These are phyloP conservation scores for Heliconius himera DNA, from an alignment of 1,140 invertebrate species.

Conservation along the genomic window DNA sequence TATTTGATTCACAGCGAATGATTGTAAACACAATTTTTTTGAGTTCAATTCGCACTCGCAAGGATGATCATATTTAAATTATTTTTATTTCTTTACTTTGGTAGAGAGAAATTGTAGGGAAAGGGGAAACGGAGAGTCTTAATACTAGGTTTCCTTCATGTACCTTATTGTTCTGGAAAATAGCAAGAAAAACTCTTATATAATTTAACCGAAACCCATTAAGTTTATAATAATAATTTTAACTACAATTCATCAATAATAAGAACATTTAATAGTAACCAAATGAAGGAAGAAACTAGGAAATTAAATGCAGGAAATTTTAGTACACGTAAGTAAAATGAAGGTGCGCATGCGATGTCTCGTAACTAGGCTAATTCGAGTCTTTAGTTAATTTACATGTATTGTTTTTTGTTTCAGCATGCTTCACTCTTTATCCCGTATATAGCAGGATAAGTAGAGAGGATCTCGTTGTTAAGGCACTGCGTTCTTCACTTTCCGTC, in stretches of 20 bases:
- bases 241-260: background rate
- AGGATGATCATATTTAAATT: too few relatives aligned
- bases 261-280: background rate
- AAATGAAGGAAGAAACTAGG: constrained; percentile 1
- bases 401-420: background rate
- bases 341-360: background rate
- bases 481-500: too few relatives aligned
- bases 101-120: too few relatives aligned
- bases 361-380: background rate
- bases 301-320: constrained; percentile 1
- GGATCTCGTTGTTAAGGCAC: background rate
- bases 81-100: too few relatives aligned
- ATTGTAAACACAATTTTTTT: too few relatives aligned
- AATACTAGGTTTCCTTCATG: too few relatives aligned
- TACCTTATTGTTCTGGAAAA: too few relatives aligned
- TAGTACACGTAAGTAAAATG: background rate
- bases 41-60: too few relatives aligned
- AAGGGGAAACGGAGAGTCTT: too few relatives aligned
- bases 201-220: too few relatives aligned
- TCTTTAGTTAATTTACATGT: background rate
- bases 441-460: background rate
- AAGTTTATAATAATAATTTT: background rate
- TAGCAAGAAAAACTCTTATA: too few relatives aligned
- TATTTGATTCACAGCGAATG: too few relatives aligned
- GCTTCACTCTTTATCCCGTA: background rate